phyloP scores from a whole-genome alignment of 2,797 vertebrate species.

The Pipistrellus nathusii region DNA sequence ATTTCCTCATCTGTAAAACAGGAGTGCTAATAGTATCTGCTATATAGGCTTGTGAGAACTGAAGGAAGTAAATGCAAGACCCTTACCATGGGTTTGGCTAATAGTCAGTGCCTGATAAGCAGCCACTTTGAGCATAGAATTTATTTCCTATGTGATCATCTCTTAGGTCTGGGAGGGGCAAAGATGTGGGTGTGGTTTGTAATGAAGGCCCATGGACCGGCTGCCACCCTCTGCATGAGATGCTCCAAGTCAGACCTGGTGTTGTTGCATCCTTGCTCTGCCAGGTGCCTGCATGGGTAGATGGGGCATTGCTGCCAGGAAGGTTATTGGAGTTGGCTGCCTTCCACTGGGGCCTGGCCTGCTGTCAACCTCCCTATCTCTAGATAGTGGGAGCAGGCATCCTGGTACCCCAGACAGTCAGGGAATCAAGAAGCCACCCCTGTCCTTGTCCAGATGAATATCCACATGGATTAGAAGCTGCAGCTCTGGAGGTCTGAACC shows the following conservation, averaged over 20 bases:
- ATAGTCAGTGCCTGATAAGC: not conserved
- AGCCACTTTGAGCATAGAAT: not conserved
- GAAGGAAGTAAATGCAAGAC: not conserved
- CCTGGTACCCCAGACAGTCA: not conserved
- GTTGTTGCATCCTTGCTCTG: not conserved
- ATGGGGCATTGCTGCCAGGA: not conserved
- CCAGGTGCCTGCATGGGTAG: not conserved
- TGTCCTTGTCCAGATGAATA: not conserved
- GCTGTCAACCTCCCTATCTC: not conserved
- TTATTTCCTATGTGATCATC: not conserved
- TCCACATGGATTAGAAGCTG: not conserved
- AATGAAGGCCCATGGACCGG: not conserved
- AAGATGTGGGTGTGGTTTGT: not conserved
- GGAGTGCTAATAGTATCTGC: not conserved
- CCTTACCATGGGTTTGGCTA: not conserved
- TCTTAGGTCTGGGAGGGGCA: not conserved
- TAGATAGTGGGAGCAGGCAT: not conserved
- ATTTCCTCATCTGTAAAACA: not conserved
- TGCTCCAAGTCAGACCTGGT: accelerated
- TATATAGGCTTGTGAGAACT: not conserved
- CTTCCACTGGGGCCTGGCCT: not conserved
- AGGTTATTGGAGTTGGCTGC: not conserved
- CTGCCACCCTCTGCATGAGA: not conserved
- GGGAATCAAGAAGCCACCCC: not conserved
- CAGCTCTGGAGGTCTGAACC: not conserved